phyloP scores from a whole-genome alignment of 2,888 invertebrate genomes.

The Tuberolachnus salignus region DNA sequence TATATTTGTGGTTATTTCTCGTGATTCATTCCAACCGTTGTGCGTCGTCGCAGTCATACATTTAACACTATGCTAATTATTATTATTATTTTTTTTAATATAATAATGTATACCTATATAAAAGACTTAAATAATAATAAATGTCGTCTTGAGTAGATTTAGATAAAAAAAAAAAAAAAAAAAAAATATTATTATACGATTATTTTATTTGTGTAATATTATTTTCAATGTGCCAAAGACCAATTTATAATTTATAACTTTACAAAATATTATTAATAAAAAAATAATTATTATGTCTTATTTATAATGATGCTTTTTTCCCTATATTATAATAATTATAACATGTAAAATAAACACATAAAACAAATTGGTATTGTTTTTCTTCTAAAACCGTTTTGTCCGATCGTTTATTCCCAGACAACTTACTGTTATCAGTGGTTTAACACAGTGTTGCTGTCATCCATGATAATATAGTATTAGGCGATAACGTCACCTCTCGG shows the following conservation, averaged over 20 bases:
- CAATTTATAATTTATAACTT: constrained; percentile 45
- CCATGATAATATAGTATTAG: too few species aligned
- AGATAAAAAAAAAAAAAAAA: constrained; percentile 20
- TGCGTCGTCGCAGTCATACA: too few species aligned
- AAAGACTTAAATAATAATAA: constrained; percentile 34
- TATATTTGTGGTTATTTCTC: neutral
- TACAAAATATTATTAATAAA: constrained; percentile 17
- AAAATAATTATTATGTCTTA: neutral
- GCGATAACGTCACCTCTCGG: too few species aligned
- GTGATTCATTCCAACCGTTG: neutral
- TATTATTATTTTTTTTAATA: neutral
- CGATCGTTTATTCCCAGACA: too few species aligned
- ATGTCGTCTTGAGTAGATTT: constrained; percentile 30
- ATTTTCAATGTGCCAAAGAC: constrained; percentile 51
- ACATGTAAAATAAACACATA: constrained; percentile 32
- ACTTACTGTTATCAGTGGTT: too few species aligned
- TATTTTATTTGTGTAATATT: constrained; percentile 27
- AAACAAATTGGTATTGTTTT: neutral
- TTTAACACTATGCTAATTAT: too few species aligned
- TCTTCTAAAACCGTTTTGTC: too few species aligned
- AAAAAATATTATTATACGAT: too few species aligned
- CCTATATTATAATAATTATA: neutral
- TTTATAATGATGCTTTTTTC: constrained; percentile 30
- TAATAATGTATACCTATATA: constrained; percentile 18
- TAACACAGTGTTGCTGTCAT: too few species aligned